These are phyloP conservation scores for Ploceus nigricollis DNA, from an alignment of 2,113 vertebrate genomes.

Conservation along the genomic window DNA sequence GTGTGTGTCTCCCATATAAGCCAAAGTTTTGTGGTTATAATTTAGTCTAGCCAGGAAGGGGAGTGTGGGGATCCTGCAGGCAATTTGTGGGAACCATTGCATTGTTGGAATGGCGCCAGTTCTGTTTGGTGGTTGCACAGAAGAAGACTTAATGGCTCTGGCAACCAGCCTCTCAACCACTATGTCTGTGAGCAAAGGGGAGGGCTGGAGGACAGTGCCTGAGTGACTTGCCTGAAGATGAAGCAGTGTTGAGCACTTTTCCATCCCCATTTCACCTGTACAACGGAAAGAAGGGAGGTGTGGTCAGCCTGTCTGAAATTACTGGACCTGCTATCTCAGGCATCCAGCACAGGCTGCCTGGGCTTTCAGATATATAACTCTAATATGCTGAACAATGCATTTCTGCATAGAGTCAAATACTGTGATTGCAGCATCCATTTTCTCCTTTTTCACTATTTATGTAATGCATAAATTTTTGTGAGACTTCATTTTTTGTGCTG, in stretches of 20 bases:
- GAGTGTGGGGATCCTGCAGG: not conserved
- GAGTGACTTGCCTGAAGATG: not conserved
- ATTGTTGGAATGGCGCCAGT: not conserved
- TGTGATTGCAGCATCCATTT: not conserved
- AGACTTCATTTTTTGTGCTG: not conserved
- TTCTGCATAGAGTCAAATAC: not conserved
- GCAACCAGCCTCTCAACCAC: not conserved
- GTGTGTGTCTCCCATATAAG: not conserved
- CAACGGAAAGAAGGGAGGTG: not conserved
- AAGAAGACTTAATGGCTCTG: not conserved
- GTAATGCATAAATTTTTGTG: not conserved
- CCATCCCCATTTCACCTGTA: not conserved
- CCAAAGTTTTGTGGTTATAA: not conserved
- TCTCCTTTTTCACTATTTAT: not conserved
- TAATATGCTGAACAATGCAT: not conserved
- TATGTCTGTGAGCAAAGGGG: not conserved
- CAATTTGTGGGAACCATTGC: not conserved
- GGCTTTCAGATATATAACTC: not conserved
- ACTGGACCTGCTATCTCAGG: not conserved
- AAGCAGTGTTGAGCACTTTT: not conserved
- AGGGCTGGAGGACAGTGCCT: not conserved
- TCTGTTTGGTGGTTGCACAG: not conserved
- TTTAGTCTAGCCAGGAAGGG: not conserved
- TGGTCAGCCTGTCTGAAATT: not conserved
- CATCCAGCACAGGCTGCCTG: not conserved